Evolutionary conservation across 1,140 invertebrate species (phyloP), one percentile per base, ranked within the genome.

Genomic region (Diorhabda carinulata): DNA sequence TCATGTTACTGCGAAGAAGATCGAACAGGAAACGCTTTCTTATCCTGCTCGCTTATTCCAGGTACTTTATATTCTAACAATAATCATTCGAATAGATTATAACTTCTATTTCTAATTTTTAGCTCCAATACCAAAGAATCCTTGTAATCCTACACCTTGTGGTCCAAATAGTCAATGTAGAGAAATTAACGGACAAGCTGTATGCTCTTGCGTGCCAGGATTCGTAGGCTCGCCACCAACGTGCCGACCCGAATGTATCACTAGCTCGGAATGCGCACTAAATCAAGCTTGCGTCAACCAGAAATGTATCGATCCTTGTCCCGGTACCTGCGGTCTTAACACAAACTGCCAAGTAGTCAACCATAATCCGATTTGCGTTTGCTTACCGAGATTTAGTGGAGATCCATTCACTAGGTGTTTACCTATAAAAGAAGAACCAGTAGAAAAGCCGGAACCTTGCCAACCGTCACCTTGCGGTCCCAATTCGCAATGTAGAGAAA

Each of bases 301-400:
- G 70, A 90, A 88, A 81, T 93, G 91, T 78, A 82, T 78, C 44
- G 86, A 93, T 81, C 91, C 92, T 57, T 93, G 92, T 78, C 83
- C 87, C 66, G 86, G 89, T 63, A 88, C 88, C 73, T 93, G 91
- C 75, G 89, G 77, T 42, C 59, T 79, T 7, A 72, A 69, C 64
- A 86, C 88, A 1, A 73, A 82, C 43, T 90, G 89, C 68, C 75
- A 83, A 66, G 83, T 86, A 0, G 81, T 84, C 41, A 87, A 87
- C 73, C 87, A 88, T 69, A 87, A 87, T 73, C 86, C 87, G 10
- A 85, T 87, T 69, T 91, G 90, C 77, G 87, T 84, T 69, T 91
- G 89, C 73, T 83, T 83, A 45, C 69, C 74, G 62, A 81, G 79
- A 67, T 88, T 85, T 75, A 84, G 85, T 67, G 89, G 89, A 72